Base-by-base conservation (phyloP, 2,113 vertebrate species). In the Fukomys damarensis region DNA sequence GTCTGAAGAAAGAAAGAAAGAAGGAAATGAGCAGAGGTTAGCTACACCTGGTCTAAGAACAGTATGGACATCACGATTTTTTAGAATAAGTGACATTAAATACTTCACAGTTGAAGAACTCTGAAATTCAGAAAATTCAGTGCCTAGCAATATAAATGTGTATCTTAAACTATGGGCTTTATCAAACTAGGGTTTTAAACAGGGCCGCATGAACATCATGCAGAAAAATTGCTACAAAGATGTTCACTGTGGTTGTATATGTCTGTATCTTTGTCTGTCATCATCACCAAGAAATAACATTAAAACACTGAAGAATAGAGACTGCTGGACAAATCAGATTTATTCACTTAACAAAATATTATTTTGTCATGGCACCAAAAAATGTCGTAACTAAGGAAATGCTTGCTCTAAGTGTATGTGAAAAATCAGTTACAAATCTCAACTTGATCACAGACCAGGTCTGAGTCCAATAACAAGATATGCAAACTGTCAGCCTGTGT, bases 391-490 rank as follows among this genome's bases (percentile, higher is more conserved):
- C 46, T 46, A 66, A 94, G 74, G 7, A 72, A 95, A 85, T 14
- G 24, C 41, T 77, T 65, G 20, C 32, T 93, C 52, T 7, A 5
- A 5, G 5, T 38, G 2, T 43, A 4, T 68, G 26, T 58, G 74
- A 58, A 85, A 93, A 88, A 79, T 52, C n/a, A 61, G 19, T 85
- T 74, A 79, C 65, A 91, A 77, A 90, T 38, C 20, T 68, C 79
- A 90, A n/a, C n/a, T 68, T 63, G 74, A 81, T 14, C n/a, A 80
- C 0, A 13, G 65, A 83, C 35, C 24, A 63, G 52, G 79, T 46
- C 3, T 32, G 74, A n/a, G 38, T 58, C 3, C 54, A 28, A 0
- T 10, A 68, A 14, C 38, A 84, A 58, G 32, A 54, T 8, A 86
- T 12, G 19, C 12, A 13, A 82, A 70, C 6, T n/a, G 20, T 74